Evolutionary conservation across 2,888 invertebrate species (phyloP), one percentile per base, ranked within the genome.

Genomic region (Pteria penguin): DNA sequence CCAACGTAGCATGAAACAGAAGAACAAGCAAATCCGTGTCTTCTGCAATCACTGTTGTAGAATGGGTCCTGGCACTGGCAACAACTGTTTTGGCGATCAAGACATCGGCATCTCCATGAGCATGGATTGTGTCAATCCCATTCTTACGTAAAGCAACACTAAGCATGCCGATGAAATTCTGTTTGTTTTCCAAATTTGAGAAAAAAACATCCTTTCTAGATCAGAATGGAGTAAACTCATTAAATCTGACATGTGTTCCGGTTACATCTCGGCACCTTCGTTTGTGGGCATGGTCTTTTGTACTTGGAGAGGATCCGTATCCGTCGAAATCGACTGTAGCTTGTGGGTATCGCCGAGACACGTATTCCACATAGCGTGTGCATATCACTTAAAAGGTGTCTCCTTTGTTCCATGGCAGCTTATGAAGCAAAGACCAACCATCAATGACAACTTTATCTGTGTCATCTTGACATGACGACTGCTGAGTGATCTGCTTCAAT

Each of bases 301-400:
- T 84, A n/a, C 80, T 63, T 60, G 81, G 69, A 4, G n/a, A n/a
- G 4, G 26, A 4, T 75, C 8, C 62, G 66, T 87, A 86, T 1
- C 87, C 85, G 81, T 84, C 87, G 78, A 86, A 87, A 18, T 78
- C 80, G 32, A 82, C 33, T 27, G 29, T 45, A n/a, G 72, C 36
- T 4, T 36, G 5, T 18, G 4, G 0, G 26, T 65, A 72, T n/a
- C 36, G 14, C 29, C 33, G 52, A 11, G 26, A 27, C 2, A 36
- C 36, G 33, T 33, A 57, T n/a, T 32, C 26, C n/a, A 72, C 36
- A 29, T 72, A 65, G 2, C 26, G 3, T 4, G 33, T 3, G 18
- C 61, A 61, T 22, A 65, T 72, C 11, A n/a, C 4, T 18, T n/a
- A 27, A 26, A 72, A 72, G 27, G 72, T 31, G n/a, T 29, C 33